These are phyloP conservation scores for Charina bottae DNA, from an alignment of 2,113 vertebrate genomes.

Conservation along the genomic window DNA sequence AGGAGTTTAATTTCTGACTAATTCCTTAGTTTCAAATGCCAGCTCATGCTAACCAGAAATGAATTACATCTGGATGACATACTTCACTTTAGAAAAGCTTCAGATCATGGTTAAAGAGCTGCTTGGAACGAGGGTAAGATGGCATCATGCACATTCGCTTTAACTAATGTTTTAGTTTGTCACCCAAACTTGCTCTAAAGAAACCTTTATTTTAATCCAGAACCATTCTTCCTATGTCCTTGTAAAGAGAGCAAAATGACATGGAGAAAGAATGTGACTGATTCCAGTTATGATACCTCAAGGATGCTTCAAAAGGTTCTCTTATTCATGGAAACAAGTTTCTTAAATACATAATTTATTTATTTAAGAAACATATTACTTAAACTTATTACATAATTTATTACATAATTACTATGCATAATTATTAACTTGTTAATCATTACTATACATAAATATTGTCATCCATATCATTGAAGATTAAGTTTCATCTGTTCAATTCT, in stretches of 20 bases:
- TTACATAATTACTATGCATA: too few relatives aligned
- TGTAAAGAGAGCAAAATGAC: neutral
- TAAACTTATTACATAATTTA: too few relatives aligned
- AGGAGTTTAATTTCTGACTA: neutral
- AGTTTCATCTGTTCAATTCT: too few relatives aligned
- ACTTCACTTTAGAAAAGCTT: neutral
- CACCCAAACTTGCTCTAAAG: neutral
- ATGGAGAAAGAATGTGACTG: neutral
- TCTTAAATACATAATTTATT: neutral
- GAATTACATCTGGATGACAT: neutral
- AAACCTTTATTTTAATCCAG: neutral
- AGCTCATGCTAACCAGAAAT: neutral
- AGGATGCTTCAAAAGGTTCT: neutral
- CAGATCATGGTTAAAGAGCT: neutral
- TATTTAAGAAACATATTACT: too few relatives aligned
- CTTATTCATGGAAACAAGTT: neutral
- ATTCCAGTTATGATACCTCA: neutral
- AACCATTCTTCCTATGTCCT: neutral
- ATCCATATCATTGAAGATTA: too few relatives aligned
- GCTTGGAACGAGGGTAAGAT: neutral
- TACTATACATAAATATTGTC: too few relatives aligned
- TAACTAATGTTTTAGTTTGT: neutral
- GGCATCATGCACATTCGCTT: neutral
- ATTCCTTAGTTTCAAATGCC: neutral
- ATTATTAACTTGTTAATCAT: too few relatives aligned